A percentile compares a stretch with the other conserved stretches of the same genome.
These are phyloP conservation scores for Ceuthmochares aereus DNA, from an alignment of 2,113 vertebrate species.

Conservation along the genomic window DNA sequence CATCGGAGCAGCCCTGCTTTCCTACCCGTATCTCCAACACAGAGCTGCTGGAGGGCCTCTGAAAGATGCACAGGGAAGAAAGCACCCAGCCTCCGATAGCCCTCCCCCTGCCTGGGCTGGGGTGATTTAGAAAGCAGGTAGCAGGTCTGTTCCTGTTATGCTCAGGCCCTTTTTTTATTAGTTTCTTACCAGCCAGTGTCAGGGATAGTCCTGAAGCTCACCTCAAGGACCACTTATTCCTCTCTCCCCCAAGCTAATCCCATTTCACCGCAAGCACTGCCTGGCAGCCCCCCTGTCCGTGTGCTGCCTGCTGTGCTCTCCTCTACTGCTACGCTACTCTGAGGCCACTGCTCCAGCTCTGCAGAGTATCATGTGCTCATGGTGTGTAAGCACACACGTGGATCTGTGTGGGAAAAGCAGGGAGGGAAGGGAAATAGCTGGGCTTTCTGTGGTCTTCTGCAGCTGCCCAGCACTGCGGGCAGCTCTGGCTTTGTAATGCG, in stretches of 20 bases:
- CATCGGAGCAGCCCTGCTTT: rapidly evolving
- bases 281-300: background rate
- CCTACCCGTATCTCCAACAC: background rate
- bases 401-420: background rate
- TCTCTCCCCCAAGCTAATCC: background rate
- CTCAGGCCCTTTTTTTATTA: background rate
- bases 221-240: background rate
- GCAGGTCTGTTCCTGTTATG: background rate
- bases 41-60: rapidly evolving
- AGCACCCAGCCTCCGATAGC: background rate
- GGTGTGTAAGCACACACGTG: rapidly evolving
- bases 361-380: rapidly evolving
- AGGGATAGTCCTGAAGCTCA: background rate
- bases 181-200: background rate
- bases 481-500: rapidly evolving
- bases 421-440: background rate
- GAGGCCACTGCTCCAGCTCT: background rate
- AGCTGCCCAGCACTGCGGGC: background rate
- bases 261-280: rapidly evolving
- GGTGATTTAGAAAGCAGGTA: background rate
- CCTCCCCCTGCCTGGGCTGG: background rate
- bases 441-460: background rate
- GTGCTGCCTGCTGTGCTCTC: background rate
- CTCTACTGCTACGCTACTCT: rapidly evolving
- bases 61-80: background rate